These are phyloP conservation scores for Heteromurus nitidus DNA, from an alignment of 2,888 invertebrate genomes.

Conservation along the genomic window DNA sequence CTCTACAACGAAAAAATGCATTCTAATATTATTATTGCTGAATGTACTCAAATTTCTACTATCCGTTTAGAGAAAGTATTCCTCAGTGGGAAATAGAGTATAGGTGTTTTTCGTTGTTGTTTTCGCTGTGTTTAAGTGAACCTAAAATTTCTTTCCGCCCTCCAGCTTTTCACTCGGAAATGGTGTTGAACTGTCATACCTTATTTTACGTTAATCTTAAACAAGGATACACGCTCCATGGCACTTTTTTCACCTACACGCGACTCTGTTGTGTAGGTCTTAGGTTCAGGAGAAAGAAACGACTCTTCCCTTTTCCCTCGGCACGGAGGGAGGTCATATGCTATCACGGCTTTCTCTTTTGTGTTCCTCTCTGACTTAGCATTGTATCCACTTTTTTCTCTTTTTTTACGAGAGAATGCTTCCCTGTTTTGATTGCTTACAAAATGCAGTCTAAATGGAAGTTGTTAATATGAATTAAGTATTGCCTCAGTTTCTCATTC, in stretches of 20 bases:
- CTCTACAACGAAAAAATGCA: not conserved
- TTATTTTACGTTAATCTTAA: constrained; percentile 20
- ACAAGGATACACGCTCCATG: not conserved
- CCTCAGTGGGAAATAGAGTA: constrained; percentile 38
- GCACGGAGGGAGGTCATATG: not conserved
- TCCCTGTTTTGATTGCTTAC: constrained; percentile 3
- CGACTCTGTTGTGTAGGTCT: too few relatives aligned
- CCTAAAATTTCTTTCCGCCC: too few relatives aligned
- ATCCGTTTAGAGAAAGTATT: constrained; percentile 16
- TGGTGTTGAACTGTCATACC: not conserved
- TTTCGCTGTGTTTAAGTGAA: not conserved
- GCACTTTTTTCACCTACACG: not conserved
- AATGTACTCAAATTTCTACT: not conserved
- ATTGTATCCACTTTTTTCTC: too few relatives aligned
- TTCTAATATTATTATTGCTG: not conserved
- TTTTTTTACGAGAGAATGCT: not conserved
- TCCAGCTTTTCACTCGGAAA: not conserved
- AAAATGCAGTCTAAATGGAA: not conserved
- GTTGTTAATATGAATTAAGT: constrained; percentile 3
- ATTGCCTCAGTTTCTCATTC: not conserved
- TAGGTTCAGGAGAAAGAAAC: not conserved
- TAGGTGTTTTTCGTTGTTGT: not conserved
- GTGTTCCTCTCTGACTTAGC: too few relatives aligned
- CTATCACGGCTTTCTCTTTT: not conserved
- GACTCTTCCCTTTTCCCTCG: not conserved